A percentile compares a stretch with the other conserved stretches of the same genome.
Evolutionary conservation across 1,140 invertebrate genomes (phyloP).

Genomic region (Parapsyche elsis): DNA sequence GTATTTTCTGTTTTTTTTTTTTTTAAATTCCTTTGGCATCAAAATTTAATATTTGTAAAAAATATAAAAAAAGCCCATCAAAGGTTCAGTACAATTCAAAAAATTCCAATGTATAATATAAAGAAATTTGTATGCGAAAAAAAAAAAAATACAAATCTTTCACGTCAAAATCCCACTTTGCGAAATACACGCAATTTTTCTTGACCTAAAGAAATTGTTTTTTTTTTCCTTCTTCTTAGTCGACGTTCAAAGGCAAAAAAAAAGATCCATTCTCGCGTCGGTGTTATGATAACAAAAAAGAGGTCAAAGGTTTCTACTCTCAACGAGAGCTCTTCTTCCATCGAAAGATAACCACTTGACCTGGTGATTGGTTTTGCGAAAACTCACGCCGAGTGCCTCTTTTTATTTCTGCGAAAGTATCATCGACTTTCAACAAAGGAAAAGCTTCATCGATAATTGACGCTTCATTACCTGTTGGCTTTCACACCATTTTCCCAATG

Average conservation of each 20-base stretch:
- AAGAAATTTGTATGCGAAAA: too few relatives aligned
- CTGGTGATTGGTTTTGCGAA: slow-evolving; percentile 33
- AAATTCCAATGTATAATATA: too few relatives aligned
- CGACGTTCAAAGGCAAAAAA: not conserved
- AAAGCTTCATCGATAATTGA: slow-evolving; percentile 4
- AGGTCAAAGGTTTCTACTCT: slow-evolving; percentile 20
- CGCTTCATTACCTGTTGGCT: slow-evolving; percentile 17
- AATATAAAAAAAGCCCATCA: too few relatives aligned
- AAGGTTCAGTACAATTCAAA: too few relatives aligned
- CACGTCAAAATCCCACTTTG: too few relatives aligned
- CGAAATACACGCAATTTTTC: not conserved
- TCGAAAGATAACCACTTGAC: slow-evolving; percentile 23
- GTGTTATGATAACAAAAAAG: slow-evolving; percentile 30
- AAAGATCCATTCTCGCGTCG: slow-evolving; percentile 8
- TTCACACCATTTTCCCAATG: not conserved
- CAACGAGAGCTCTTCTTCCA: not conserved
- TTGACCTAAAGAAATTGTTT: not conserved
- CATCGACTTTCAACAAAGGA: not conserved
- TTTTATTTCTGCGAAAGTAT: not conserved
- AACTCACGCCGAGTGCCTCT: slow-evolving; percentile 1
- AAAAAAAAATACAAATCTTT: too few relatives aligned
- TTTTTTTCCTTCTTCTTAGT: not conserved
- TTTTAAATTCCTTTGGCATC: too few relatives aligned
- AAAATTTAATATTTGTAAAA: too few relatives aligned
- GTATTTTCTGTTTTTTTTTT: too few relatives aligned